A percentile compares a stretch with the other conserved stretches of the same genome.
These are phyloP conservation scores for Drosophila carrolli DNA, from an alignment of 1,140 invertebrate genomes.

Conservation along the genomic window DNA sequence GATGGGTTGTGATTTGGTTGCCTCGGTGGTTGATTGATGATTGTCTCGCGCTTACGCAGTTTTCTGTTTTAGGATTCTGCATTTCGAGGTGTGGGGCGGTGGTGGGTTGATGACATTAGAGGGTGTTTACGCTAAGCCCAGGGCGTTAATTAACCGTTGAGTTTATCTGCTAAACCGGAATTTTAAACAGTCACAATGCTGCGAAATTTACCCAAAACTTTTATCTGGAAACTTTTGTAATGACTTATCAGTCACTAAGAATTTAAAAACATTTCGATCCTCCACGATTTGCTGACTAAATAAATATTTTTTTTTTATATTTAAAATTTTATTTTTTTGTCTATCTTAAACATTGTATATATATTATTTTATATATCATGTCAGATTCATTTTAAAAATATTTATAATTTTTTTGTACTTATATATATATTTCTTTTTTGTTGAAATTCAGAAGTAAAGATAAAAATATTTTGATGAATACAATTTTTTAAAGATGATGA, in stretches of 20 bases:
- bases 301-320: no score
- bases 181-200: constrained; percentile 20
- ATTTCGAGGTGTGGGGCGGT: constrained; percentile 2
- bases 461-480: no score
- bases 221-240: background rate
- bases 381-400: no score
- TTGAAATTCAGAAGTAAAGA: no score
- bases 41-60: constrained; percentile 33
- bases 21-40: constrained; percentile 77
- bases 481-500: no score
- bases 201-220: background rate
- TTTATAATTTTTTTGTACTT: no score
- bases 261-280: background rate
- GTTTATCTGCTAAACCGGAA: constrained; percentile 35
- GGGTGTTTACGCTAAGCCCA: constrained; percentile 43
- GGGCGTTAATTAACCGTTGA: constrained; percentile 49
- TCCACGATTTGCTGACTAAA: no score
- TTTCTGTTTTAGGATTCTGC: constrained; percentile 5
- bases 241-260: background rate
- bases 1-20: constrained; percentile 70
- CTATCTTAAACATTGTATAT: no score
- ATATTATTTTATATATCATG: no score
- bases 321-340: no score
- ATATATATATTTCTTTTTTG: no score
- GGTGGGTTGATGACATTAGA: constrained; percentile 48